Conservation (phyloP, 2,113 vertebrate genomes). For the Silurus glanis region DNA sequence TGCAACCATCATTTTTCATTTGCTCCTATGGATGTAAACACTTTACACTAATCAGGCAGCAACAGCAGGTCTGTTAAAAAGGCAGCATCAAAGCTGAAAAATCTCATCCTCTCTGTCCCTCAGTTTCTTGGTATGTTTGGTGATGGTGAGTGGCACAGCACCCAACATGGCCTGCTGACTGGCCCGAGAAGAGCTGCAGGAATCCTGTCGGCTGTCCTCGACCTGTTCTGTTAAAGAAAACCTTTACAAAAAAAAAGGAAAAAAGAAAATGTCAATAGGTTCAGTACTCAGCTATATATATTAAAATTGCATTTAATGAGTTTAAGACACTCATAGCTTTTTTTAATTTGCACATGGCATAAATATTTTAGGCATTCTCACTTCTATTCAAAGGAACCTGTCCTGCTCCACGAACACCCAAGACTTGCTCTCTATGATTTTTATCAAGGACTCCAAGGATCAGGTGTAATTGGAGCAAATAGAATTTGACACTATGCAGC, state of each 20-base stretch:
- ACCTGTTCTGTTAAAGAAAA: conserved; percentile 63
- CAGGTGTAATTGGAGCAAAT: background rate
- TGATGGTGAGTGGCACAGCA: conserved; percentile 77
- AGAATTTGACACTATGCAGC: background rate
- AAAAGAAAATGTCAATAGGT: background rate
- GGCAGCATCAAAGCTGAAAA: conserved; percentile 79
- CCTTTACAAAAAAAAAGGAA: conserved; percentile 60
- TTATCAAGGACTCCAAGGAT: background rate
- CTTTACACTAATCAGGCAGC: background rate
- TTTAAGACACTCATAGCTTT: background rate
- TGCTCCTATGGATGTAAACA: background rate
- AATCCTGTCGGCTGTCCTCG: conserved; percentile 25
- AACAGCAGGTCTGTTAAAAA: conserved; percentile 5
- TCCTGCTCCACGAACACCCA: background rate
- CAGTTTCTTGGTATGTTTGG: conserved; percentile 73
- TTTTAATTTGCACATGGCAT: background rate
- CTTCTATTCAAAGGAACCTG: background rate
- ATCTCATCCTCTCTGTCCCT: conserved; percentile 86
- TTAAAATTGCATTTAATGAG: no score
- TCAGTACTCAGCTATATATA: no score
- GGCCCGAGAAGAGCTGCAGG: conserved; percentile 42
- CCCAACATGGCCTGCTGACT: conserved; percentile 67
- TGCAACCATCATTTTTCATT: background rate
- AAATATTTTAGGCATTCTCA: background rate
- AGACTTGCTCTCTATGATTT: background rate